A percentile compares a stretch with the other conserved stretches of the same genome.
Evolutionary conservation across 2,888 invertebrate species (phyloP).

Genomic region (Tubiluchus corallicola): DNA sequence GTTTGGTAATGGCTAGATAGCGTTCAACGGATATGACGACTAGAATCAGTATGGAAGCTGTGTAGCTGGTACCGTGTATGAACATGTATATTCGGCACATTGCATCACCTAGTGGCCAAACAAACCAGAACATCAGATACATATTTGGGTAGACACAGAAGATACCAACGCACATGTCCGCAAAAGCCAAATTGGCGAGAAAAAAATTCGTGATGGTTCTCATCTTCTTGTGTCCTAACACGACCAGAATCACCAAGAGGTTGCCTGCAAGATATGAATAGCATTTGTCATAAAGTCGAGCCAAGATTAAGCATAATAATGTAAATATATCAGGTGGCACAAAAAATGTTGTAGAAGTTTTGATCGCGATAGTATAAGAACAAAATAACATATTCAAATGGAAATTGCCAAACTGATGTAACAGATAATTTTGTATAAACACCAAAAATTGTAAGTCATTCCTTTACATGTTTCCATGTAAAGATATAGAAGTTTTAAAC

Average conservation of each 20-base stretch:
- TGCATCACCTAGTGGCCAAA: constrained; percentile 60
- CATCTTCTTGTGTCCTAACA: constrained; percentile 56
- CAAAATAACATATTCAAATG: too few relatives aligned
- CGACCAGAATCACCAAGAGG: constrained; percentile 64
- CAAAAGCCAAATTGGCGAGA: constrained; percentile 68
- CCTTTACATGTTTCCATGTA: too few relatives aligned
- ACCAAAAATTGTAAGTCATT: too few relatives aligned
- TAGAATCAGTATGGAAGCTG: constrained; percentile 70
- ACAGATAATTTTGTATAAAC: too few relatives aligned
- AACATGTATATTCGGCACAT: constrained; percentile 81
- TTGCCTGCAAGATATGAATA: too few relatives aligned
- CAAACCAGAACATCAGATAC: constrained; percentile 46
- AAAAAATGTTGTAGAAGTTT: too few relatives aligned
- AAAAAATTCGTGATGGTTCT: constrained; percentile 80
- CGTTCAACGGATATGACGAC: constrained; percentile 54
- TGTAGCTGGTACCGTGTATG: constrained; percentile 67
- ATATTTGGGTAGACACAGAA: constrained; percentile 81
- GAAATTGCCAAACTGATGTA: too few relatives aligned
- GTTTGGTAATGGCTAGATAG: constrained; percentile 49
- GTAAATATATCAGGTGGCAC: too few relatives aligned
- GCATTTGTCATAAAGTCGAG: too few relatives aligned
- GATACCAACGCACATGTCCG: constrained; percentile 75
- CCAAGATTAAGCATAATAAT: too few relatives aligned
- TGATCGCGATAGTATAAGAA: too few relatives aligned
- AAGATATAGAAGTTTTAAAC: too few relatives aligned